Base-by-base conservation (phyloP, 2,888 invertebrate species). In the Lasioglossum calceatum region DNA sequence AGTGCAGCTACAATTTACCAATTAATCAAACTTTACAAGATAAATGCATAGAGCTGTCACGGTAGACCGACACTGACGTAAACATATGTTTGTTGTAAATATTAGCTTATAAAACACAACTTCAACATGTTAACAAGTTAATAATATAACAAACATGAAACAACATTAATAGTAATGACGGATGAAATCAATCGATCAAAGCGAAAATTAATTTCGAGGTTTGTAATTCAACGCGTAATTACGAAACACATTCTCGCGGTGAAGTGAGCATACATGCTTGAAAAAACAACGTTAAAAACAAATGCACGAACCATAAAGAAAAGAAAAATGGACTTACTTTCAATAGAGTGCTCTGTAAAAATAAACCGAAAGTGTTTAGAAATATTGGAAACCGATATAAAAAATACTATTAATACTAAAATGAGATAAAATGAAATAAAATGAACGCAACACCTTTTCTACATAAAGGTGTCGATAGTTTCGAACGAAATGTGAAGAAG, bases 121-220 rank as follows among this genome's bases (percentile, higher is more conserved):
- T 75, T 2, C 42, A 16, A 27, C 36, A 7, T 36, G 47, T 83
- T 79, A 71, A 64, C 76, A 54, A 78, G 50, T 75, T 54, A 44
- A n/a, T 76, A n/a, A n/a, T 54, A 44, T 32, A 64, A 78, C 27
- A 72, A 36, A 44, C 71, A 14, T 27, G 54, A 7, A 58, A 58
- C 39, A 44, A 64, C 73, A 54, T 67, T 16, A 23, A 36, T 44
- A 14, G 8, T 61, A 70, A 23, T 42, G 39, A 70, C 70, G 23
- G 23, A 76, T 44, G 36, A n/a, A 83, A 71, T 79, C 83, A 79
- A 72, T 76, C 44, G 16, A 54, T 23, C 54, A 4, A 4, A 27
- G 84, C 27, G 64, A 42, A n/a, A 73, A 85, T 79, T 84, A 79
- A 79, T 85, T 76, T 79, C 39, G 27, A 79, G 79, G 79, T 84